Evolutionary conservation across 2,888 invertebrate genomes (phyloP), one percentile per base, ranked within the genome.

Genomic region (Pristionchus arcanus): DNA sequence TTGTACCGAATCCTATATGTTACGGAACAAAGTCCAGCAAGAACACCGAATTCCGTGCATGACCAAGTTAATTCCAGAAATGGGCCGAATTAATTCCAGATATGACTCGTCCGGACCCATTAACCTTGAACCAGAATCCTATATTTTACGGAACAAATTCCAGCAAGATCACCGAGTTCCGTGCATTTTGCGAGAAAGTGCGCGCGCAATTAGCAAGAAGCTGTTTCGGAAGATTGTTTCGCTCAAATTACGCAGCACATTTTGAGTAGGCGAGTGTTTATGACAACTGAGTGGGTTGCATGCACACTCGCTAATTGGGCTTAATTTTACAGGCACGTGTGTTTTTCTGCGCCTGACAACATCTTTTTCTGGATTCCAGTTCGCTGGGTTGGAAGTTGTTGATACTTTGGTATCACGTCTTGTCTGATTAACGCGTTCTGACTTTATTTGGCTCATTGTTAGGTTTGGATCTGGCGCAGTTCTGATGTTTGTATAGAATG

Each of bases 251-350:
- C 68, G 31, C 16, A 31, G 25, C 25, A 21, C 37, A 15, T 11
- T 21, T 37, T 74, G 74, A 74, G 74, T 74, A 74, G 74, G 74
- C 74, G 74, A 74, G 42, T 74, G 74, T 19, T 37, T 21, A 25
- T 42, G 74, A 42, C 74, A 74, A 11, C 37, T 37, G 37, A 28
- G 74, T 74, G 74, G 68, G 68, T 68, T 68, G 68, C 68, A n/a
- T n/a, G 11, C 42, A 68, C 13, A 13, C 31, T n/a, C n/a, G n/a
- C n/a, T 74, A 74, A 74, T 74, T 74, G 34, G 74, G 74, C 37
- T 74, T 74, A 74, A 74, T 74, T 74, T 25, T 31, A 28, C 31
- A 31, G 28, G 34, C 71, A 16, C 71, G 31, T 71, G 71, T 74
- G 37, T 42, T 34, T 37, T 37, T 9, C 37, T 74, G 74, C 25